Base-by-base conservation (phyloP, 1,140 invertebrate genomes). In the Brachionus rubens region DNA sequence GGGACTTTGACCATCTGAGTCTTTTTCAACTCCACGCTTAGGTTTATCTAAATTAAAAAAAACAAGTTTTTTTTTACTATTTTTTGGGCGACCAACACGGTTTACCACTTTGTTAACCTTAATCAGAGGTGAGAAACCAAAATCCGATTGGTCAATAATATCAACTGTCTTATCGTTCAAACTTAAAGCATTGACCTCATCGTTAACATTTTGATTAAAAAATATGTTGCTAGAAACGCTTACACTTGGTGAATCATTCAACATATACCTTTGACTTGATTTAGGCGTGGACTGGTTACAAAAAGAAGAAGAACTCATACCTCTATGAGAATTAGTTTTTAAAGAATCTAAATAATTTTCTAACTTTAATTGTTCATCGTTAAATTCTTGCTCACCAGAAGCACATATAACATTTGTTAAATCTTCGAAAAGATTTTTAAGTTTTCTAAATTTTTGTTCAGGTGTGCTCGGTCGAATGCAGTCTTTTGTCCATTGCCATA, bases 11-110 rank as follows among this genome's bases (percentile, higher is more conserved):
- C 47, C 19, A 50, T 50, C 47, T 21, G 24, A n/a, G 47, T 50
- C 4, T 21, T 50, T 50, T 50, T 50, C 47, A 21, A 21, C 24
- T 50, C 47, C 47, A 21, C 47, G 16, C 24, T 50, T 50, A 50
- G 47, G 47, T 21, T 50, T 50, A 50, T 50, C 47, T 50, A 50
- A 50, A 50, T 50, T 50, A 50, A 50, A 50, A 50, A 50, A 50
- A 50, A n/a, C 47, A n/a, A 50, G 47, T 50, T 50, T 50, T 50
- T 50, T 50, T 50, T 50, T 50, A 21, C 47, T 50, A 21, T 50
- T 50, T 50, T 50, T 50, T 21, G 47, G 47, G 16, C 47, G 16
- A 50, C 47, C 47, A 21, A 50, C 47, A 50, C 47, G 47, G 47
- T 50, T 50, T 21, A 50, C 47, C 47, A 50, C 47, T 50, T 50